A percentile compares a stretch with the other conserved stretches of the same genome.
Evolutionary conservation across 92 coral and sea anemone genomes (phyloP).

Genomic region (Zoanthus sansibaricus): DNA sequence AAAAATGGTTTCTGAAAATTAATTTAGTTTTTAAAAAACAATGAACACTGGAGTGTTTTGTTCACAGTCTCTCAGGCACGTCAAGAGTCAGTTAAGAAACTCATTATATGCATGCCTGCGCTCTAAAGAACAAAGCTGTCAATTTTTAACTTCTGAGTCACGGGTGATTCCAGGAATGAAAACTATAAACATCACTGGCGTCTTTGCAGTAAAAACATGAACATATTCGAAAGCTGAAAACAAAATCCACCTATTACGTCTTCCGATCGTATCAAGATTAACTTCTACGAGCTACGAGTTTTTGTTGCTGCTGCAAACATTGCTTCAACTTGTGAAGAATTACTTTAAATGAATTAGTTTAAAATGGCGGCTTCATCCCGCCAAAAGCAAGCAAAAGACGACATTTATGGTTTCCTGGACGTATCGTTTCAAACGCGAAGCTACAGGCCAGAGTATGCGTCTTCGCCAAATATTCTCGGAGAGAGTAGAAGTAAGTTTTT

Average conservation of each 20-base stretch:
- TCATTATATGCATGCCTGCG: slow-evolving; percentile 37
- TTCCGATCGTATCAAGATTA: slow-evolving; percentile 21
- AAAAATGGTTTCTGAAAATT: neutral
- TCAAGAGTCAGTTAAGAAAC: neutral
- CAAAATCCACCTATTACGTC: neutral
- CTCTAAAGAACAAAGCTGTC: slow-evolving; percentile 33
- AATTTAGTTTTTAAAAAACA: neutral
- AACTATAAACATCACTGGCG: slow-evolving; percentile 1
- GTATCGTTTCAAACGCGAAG: slow-evolving; percentile 88
- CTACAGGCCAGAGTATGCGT: slow-evolving; percentile 89
- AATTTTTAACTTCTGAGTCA: slow-evolving; percentile 47
- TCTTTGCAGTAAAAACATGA: slow-evolving; percentile 20
- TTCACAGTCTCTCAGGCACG: slow-evolving; percentile 4
- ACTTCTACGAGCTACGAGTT: slow-evolving; percentile 12
- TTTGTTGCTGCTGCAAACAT: neutral
- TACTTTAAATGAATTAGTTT: slow-evolving; percentile 17
- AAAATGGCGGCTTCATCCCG: slow-evolving; percentile 53
- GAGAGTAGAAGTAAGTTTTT: slow-evolving; percentile 69
- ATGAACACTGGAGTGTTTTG: neutral
- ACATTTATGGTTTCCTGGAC: slow-evolving; percentile 82
- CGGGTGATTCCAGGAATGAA: slow-evolving; percentile 49
- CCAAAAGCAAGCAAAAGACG: slow-evolving; percentile 52
- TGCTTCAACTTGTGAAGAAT: neutral
- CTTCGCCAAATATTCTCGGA: slow-evolving; percentile 71
- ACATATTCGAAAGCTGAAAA: neutral